A percentile compares a stretch with the other conserved stretches of the same genome.
Conservation (phyloP, 2,888 invertebrate genomes). For the Teleiodes luculella region DNA sequence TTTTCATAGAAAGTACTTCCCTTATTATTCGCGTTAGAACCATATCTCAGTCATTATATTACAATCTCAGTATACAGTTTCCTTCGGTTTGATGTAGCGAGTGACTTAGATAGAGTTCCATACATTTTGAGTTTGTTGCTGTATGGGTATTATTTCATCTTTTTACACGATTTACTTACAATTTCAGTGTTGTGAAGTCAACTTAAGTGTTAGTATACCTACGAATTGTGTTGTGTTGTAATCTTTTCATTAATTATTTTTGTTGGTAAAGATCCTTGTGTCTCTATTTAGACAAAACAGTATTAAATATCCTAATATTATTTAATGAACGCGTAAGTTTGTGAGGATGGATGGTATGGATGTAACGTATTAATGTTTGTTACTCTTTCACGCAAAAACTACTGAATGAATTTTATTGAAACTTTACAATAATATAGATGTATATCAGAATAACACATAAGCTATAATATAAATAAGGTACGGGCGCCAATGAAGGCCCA, state of each 20-base stretch:
- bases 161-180: slow-evolving; percentile 1
- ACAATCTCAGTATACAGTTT: slow-evolving; percentile 37
- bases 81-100: not conserved
- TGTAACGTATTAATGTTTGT: too few species aligned
- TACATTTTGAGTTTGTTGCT: not conserved
- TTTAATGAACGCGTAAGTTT: too few species aligned
- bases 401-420: too few species aligned
- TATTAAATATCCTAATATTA: too few species aligned
- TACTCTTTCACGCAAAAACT: too few species aligned
- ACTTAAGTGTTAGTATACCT: not conserved
- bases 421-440: too few species aligned
- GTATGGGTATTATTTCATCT: slow-evolving; percentile 7
- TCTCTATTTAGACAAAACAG: too few species aligned
- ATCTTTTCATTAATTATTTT: not conserved
- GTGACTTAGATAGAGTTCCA: slow-evolving; percentile 43
- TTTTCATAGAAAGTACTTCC: slow-evolving; percentile 42
- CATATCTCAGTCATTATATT: slow-evolving; percentile 42
- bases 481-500: too few species aligned
- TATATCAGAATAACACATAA: too few species aligned
- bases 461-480: too few species aligned
- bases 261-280: not conserved
- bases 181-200: not conserved
- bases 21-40: slow-evolving; percentile 52
- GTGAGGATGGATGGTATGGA: too few species aligned
- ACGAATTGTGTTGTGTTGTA: not conserved